Evolutionary conservation across 2,888 invertebrate species (phyloP).

Genomic region (Pocota personata): DNA sequence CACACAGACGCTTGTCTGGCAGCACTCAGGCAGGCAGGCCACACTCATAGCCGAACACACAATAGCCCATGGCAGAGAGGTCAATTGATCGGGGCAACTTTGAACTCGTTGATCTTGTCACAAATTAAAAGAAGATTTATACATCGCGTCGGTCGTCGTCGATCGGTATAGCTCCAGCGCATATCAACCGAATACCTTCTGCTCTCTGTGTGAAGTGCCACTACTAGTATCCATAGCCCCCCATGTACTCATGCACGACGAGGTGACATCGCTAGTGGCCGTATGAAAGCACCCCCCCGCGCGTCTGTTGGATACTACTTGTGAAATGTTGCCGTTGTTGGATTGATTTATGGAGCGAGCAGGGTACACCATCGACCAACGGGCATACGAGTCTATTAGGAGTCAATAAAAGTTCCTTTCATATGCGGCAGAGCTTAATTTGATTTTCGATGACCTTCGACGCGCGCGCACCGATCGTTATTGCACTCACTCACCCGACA

Average conservation of each 20-base stretch:
- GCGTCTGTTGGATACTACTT: background rate
- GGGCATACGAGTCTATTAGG: constrained; percentile 33
- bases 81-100: constrained; percentile 83
- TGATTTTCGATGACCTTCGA: constrained; percentile 49
- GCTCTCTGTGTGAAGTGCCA: constrained; percentile 27
- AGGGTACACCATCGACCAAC: background rate
- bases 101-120: constrained; percentile 83
- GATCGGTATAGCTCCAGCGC: constrained; percentile 22
- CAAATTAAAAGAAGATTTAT: constrained; percentile 83
- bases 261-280: constrained; percentile 33
- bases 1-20: constrained; percentile 33
- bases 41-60: constrained; percentile 54
- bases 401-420: constrained; percentile 57
- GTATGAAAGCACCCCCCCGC: background rate
- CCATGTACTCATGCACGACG: constrained; percentile 18
- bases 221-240: constrained; percentile 9
- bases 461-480: constrained; percentile 24
- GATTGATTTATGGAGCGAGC: constrained; percentile 19
- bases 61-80: constrained; percentile 76
- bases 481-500: constrained; percentile 12
- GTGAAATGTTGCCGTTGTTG: constrained; percentile 2
- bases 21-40: constrained; percentile 2
- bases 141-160: constrained; percentile 72
- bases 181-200: constrained; percentile 2
- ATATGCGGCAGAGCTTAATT: constrained; percentile 32